Percentiles rank a stretch among this genome's conserved stretches.
phyloP scores from a whole-genome alignment of 2,888 invertebrate genomes.

The Rhabditoides inermis region DNA sequence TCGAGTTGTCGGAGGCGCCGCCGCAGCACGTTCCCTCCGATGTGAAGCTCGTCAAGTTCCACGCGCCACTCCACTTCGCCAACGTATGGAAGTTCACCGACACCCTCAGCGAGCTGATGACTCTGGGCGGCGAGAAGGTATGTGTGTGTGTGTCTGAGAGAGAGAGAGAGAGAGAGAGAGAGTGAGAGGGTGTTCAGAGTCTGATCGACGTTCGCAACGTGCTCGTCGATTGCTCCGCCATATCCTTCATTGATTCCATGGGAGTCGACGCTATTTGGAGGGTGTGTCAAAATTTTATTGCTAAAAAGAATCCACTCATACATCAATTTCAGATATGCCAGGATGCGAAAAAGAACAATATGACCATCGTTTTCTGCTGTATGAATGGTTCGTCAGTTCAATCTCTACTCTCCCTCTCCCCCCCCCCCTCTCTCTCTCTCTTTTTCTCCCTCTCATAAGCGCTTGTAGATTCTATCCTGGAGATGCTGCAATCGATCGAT shows the following conservation, averaged over 20 bases:
- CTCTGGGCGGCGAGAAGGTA: no score
- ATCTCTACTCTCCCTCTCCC: background rate
- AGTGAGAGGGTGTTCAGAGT: no score
- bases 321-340: background rate
- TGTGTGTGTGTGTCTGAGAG: no score
- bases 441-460: background rate
- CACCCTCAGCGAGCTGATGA: slow-evolving; percentile 16
- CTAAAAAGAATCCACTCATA: background rate
- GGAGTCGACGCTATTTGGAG: slow-evolving; percentile 28
- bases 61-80: slow-evolving; percentile 38
- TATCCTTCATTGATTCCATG: slow-evolving; percentile 40
- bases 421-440: background rate
- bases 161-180: no score
- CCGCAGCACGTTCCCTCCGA: slow-evolving; percentile 18
- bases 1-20: slow-evolving; percentile 12
- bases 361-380: background rate
- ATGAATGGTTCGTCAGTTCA: slow-evolving; percentile 7
- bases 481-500: slow-evolving; percentile 6
- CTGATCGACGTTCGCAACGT: slow-evolving; percentile 15
- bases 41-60: slow-evolving; percentile 22
- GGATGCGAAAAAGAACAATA: background rate
- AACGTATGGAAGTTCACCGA: slow-evolving; percentile 35
- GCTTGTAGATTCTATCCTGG: slow-evolving; percentile 3
- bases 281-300: background rate
- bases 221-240: slow-evolving; percentile 34